Conservation (phyloP, 1,140 invertebrate genomes). For the Gerris buenoi region DNA sequence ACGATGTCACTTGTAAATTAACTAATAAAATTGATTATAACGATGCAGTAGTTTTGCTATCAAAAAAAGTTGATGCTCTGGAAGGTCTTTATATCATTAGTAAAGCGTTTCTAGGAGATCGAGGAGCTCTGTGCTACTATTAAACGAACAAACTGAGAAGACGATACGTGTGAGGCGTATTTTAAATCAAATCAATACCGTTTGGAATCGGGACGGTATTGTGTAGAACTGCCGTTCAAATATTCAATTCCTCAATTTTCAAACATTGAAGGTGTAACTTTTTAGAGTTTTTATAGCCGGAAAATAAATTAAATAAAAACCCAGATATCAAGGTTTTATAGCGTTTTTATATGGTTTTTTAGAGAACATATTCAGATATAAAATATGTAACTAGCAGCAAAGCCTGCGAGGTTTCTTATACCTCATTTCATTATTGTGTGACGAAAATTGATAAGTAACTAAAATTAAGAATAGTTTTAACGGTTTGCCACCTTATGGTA, state of each 20-base stretch:
- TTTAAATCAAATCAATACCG: background rate
- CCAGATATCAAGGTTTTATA: background rate
- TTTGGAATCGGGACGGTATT: background rate
- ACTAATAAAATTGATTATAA: background rate
- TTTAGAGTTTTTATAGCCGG: background rate
- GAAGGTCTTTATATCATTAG: background rate
- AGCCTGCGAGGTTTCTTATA: background rate
- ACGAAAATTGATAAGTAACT: background rate
- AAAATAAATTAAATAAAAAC: background rate
- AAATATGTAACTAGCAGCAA: background rate
- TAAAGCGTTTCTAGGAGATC: background rate
- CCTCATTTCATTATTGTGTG: background rate
- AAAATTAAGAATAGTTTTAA: background rate
- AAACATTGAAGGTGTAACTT: background rate
- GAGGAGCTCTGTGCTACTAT: background rate
- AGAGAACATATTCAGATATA: background rate
- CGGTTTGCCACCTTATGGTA: no score
- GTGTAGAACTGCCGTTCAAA: background rate
- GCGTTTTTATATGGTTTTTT: background rate
- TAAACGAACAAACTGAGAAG: background rate
- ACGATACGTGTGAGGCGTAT: background rate
- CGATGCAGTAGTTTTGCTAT: background rate
- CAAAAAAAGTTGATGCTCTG: background rate
- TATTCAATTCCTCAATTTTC: background rate
- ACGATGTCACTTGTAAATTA: background rate